phyloP scores from a whole-genome alignment of 2,797 vertebrate species.

The Bovichtus variegatus region DNA sequence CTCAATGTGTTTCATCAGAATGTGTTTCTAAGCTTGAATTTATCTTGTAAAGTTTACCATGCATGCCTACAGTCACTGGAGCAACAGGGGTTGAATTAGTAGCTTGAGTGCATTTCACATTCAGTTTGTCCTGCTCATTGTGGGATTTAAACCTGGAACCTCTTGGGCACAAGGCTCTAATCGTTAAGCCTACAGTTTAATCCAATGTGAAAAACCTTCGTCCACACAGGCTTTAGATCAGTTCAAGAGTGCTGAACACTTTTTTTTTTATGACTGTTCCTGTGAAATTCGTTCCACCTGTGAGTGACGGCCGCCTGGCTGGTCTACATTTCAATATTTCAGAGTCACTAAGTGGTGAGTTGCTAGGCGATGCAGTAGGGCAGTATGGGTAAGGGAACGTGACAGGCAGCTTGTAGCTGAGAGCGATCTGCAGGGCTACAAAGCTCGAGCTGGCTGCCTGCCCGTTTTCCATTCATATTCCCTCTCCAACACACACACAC shows the following conservation, averaged over 20 bases:
- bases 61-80: background rate
- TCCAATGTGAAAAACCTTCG: background rate
- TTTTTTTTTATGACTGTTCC: background rate
- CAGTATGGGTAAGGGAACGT: slow-evolving; percentile 55
- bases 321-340: slow-evolving; percentile 63
- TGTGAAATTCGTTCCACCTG: slow-evolving; percentile 28
- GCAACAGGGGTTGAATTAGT: background rate
- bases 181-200: background rate
- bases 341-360: slow-evolving; percentile 59
- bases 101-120: slow-evolving; percentile 3
- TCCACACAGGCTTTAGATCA: background rate
- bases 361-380: slow-evolving; percentile 63
- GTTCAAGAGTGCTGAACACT: background rate
- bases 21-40: background rate
- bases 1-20: slow-evolving; percentile 3
- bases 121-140: background rate
- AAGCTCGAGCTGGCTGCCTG: slow-evolving; percentile 63
- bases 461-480: slow-evolving; percentile 76
- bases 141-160: slow-evolving; percentile 17
- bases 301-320: background rate
- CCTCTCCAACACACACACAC: slow-evolving; percentile 35
- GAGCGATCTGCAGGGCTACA: slow-evolving; percentile 61
- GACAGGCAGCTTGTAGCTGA: slow-evolving; percentile 64
- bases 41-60: background rate
- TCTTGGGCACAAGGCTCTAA: background rate